phyloP scores from a whole-genome alignment of 2,888 invertebrate genomes.

The Zootermopsis nevadensis region DNA sequence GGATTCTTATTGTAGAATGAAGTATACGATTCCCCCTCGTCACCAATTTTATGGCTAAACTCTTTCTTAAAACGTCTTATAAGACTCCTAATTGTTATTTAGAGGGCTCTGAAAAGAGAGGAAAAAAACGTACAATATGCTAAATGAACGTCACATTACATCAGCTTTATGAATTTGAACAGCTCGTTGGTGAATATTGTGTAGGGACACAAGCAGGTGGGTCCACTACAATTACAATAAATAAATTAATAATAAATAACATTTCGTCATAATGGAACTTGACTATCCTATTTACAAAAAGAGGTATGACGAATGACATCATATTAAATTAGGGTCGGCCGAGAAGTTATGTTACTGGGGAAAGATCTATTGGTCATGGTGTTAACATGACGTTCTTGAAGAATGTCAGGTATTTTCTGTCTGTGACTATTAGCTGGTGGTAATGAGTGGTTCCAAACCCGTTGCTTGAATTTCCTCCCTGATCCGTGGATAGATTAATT shows the following conservation, averaged over 20 bases:
- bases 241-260: slow-evolving; percentile 37
- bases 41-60: slow-evolving; percentile 36
- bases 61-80: slow-evolving; percentile 20
- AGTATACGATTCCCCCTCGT: background rate
- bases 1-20: slow-evolving; percentile 20
- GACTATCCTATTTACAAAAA: slow-evolving; percentile 7
- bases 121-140: background rate
- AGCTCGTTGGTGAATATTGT: slow-evolving; percentile 14
- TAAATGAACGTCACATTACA: slow-evolving; percentile 18
- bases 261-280: slow-evolving; percentile 23
- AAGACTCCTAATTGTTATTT: slow-evolving; percentile 38
- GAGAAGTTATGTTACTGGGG: background rate
- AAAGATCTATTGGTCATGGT: no score
- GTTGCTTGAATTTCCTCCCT: no score
- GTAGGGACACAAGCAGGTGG: slow-evolving; percentile 27
- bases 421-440: no score
- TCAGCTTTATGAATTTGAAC: slow-evolving; percentile 18
- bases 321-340: background rate
- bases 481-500: no score
- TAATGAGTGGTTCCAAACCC: no score
- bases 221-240: slow-evolving; percentile 19
- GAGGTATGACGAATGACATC: slow-evolving; percentile 2
- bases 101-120: background rate
- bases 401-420: no score
- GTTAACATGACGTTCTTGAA: no score